phyloP scores from a whole-genome alignment of 2,797 vertebrate species.

The Phyllotis vaccarum region DNA sequence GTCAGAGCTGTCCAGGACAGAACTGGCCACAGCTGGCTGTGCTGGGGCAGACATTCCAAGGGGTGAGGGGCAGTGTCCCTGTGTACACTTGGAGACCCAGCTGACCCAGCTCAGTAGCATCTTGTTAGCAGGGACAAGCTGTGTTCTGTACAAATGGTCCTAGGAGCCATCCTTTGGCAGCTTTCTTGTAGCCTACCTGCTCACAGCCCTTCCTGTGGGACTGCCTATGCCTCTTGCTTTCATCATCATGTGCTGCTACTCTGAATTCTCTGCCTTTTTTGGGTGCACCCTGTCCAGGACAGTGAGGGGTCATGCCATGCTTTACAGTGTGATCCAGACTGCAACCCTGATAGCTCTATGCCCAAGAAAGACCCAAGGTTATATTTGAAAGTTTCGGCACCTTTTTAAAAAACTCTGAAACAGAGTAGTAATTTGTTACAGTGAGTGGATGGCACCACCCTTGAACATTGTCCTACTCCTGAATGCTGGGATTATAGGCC shows the following conservation, averaged over 20 bases:
- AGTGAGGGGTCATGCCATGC: not conserved
- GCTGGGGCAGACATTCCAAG: not conserved
- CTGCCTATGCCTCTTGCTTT: not conserved
- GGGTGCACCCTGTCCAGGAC: not conserved
- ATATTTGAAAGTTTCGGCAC: not conserved
- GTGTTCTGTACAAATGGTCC: slow-evolving; percentile 17
- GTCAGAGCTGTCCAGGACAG: not conserved
- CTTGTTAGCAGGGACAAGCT: not conserved
- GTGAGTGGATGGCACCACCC: not conserved
- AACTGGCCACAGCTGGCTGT: not conserved
- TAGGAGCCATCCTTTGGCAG: not conserved
- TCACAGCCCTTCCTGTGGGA: fast-evolving
- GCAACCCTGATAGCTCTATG: not conserved
- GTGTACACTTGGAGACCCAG: slow-evolving; percentile 7
- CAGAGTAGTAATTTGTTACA: not conserved
- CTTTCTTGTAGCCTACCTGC: not conserved
- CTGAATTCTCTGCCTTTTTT: not conserved
- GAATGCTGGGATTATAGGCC: not conserved
- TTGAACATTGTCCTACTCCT: not conserved
- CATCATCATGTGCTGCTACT: fast-evolving
- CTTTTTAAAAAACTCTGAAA: not conserved
- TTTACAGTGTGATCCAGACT: not conserved
- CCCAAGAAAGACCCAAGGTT: not conserved
- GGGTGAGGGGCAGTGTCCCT: slow-evolving; percentile 52
- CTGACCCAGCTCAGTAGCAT: not conserved